Conservation (phyloP, 2,113 vertebrate species). For the Petroica traversi region DNA sequence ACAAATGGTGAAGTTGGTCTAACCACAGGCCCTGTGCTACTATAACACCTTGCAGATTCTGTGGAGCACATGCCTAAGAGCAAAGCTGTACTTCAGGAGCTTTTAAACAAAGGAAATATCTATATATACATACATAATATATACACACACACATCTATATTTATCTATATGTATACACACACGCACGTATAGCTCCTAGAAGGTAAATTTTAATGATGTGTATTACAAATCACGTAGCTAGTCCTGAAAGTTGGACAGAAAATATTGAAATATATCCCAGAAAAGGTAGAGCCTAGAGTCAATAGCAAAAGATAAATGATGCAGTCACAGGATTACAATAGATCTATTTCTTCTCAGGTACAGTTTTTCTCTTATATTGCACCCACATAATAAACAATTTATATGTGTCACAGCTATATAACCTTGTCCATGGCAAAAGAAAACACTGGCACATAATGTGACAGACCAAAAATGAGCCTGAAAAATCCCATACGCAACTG, state of each 20-base stretch:
- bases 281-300: not conserved
- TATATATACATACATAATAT: not conserved
- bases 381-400: not conserved
- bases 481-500: not conserved
- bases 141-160: too few relatives aligned
- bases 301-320: not conserved
- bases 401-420: not conserved
- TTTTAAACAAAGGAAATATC: not conserved
- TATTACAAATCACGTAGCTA: not conserved
- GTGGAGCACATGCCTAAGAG: not conserved
- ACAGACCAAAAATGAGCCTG: not conserved
- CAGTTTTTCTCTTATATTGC: not conserved
- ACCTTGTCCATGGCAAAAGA: not conserved
- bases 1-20: not conserved
- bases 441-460: not conserved
- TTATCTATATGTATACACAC: not conserved
- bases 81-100: not conserved
- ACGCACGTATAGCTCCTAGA: accelerated
- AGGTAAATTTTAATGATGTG: not conserved
- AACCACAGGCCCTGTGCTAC: not conserved
- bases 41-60: not conserved
- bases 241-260: not conserved
- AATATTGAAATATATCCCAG: not conserved
- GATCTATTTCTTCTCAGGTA: not conserved
- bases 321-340: not conserved